Evolutionary conservation across 2,113 vertebrate genomes (phyloP).

Genomic region (Pangasianodon gigas): DNA sequence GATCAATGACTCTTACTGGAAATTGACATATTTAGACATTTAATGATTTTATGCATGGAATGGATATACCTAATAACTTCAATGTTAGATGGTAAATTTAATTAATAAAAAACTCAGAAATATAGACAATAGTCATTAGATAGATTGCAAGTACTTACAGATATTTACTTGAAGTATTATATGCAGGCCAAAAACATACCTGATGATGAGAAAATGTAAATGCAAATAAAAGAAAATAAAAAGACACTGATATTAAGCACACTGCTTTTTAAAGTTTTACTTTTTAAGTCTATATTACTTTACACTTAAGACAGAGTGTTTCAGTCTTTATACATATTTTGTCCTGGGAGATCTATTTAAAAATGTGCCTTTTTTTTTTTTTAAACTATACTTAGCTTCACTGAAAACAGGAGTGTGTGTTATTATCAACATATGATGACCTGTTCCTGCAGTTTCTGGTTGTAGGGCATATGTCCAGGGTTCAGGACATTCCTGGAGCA

Average conservation of each 20-base stretch:
- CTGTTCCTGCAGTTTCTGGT: conserved; percentile 24
- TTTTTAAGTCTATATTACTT: neutral
- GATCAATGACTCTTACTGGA: neutral
- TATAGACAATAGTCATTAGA: neutral
- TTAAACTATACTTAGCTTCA: conserved; percentile 2
- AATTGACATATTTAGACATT: neutral
- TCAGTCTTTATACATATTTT: neutral
- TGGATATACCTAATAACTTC: neutral
- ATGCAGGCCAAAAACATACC: neutral
- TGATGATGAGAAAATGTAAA: neutral
- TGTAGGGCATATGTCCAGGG: neutral
- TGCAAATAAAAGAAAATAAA: neutral
- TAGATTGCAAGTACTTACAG: neutral
- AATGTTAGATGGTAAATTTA: neutral
- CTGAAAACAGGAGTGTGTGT: conserved; percentile 13
- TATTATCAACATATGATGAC: conserved; percentile 3
- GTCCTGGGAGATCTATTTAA: neutral
- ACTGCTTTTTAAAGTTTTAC: neutral
- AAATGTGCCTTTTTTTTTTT: neutral
- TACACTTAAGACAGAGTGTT: neutral
- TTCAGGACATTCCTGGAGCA: conserved; percentile 38
- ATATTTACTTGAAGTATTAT: neutral
- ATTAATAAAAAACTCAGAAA: neutral
- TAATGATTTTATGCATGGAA: neutral
- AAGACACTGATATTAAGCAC: neutral